Evolutionary conservation across 2,797 vertebrate species (phyloP).

Genomic region (Lagocephalus sceleratus): DNA sequence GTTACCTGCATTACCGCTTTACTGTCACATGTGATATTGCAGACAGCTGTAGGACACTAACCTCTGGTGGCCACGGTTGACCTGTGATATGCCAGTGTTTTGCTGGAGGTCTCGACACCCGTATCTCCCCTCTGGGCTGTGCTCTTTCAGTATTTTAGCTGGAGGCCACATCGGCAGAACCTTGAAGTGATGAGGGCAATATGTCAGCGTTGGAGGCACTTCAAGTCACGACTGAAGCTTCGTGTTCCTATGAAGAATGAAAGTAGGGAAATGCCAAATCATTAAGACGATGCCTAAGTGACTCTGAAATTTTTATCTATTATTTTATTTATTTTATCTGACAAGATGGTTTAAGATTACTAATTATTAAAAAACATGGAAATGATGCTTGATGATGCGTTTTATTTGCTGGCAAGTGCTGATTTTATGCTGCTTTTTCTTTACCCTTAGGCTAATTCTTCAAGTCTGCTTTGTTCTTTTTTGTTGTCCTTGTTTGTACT

Average conservation of each 20-base stretch:
- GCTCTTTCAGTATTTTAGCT: conserved; percentile 78
- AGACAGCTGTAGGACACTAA: conserved; percentile 83
- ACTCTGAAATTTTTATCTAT: background rate
- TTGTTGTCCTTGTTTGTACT: too few relatives aligned
- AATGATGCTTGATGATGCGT: too few relatives aligned
- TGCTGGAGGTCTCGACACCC: conserved; percentile 80
- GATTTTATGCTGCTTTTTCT: too few relatives aligned
- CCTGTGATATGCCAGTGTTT: conserved; percentile 77
- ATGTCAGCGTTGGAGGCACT: conserved; percentile 72
- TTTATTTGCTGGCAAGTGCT: too few relatives aligned
- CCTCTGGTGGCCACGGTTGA: conserved; percentile 74
- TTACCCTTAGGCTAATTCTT: too few relatives aligned
- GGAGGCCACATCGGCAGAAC: conserved; percentile 63
- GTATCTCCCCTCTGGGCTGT: conserved; percentile 78
- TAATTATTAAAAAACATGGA: too few relatives aligned
- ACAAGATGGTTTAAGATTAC: background rate
- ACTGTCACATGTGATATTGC: conserved; percentile 79
- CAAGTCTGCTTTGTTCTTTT: too few relatives aligned
- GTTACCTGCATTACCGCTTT: conserved; percentile 73
- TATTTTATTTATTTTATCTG: background rate
- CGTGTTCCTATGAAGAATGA: background rate
- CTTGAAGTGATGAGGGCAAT: conserved; percentile 70
- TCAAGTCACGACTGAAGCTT: conserved; percentile 63
- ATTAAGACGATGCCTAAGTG: too few relatives aligned
- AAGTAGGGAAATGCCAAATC: too few relatives aligned